Conservation (phyloP, 2,888 invertebrate species). For the Torymus tubicola region DNA sequence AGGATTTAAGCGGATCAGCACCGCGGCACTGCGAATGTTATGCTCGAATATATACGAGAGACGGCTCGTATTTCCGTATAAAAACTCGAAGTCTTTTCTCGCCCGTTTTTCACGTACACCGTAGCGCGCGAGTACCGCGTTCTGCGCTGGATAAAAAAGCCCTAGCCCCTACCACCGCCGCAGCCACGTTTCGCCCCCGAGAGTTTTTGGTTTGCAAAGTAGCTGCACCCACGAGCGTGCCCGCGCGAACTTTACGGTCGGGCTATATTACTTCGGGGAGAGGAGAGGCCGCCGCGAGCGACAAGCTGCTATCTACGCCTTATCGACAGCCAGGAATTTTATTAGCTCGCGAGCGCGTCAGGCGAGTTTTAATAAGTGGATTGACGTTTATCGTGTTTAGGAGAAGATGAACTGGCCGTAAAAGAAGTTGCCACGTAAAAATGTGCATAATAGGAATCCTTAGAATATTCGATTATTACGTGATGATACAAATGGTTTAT, state of each 20-base stretch:
- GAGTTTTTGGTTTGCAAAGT: conserved; percentile 55
- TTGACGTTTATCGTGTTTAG: conserved; percentile 39
- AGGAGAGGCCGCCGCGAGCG: conserved; percentile 15
- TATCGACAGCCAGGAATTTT: conserved; percentile 28
- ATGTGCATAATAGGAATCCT: conserved; percentile 2
- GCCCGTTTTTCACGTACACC: conserved; percentile 27
- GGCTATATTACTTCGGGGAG: conserved; percentile 38
- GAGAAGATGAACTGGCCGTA: background rate
- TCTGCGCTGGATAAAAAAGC: conserved; percentile 30
- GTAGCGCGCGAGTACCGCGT: too few species aligned
- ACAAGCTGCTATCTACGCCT: conserved; percentile 21
- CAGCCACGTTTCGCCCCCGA: background rate
- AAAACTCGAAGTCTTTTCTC: conserved; percentile 32
- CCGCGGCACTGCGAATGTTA: too few species aligned
- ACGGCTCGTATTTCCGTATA: conserved; percentile 37
- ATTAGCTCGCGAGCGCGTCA: conserved; percentile 19
- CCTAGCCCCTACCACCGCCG: too few species aligned
- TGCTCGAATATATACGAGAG: conserved; percentile 7
- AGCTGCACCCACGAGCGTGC: conserved; percentile 4
- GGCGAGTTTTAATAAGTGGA: conserved; percentile 36
- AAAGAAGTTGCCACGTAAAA: conserved; percentile 9
- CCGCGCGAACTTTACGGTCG: conserved; percentile 39
- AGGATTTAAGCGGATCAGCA: conserved; percentile 38
- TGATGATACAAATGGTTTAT: background rate
- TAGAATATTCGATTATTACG: background rate